Evolutionary conservation across 2,113 vertebrate genomes (phyloP).

Genomic region (Coregonus clupeaformis): DNA sequence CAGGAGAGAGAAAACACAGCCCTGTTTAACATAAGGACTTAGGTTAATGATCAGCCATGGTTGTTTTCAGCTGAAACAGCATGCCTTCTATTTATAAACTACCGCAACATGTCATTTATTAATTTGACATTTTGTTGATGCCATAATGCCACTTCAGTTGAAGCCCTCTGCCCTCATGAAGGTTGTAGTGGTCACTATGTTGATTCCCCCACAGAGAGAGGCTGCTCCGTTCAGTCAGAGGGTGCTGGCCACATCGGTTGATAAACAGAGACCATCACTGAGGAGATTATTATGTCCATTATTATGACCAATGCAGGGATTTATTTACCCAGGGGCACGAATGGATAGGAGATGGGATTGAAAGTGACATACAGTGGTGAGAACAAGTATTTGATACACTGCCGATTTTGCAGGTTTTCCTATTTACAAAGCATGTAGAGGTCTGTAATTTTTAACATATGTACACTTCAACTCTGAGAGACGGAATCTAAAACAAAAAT

Average conservation of each 20-base stretch:
- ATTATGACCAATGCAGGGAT: neutral
- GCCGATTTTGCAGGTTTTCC: too few species aligned
- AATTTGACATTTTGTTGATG: too few species aligned
- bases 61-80: neutral
- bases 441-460: too few species aligned
- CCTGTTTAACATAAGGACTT: neutral
- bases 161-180: too few species aligned
- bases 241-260: slow-evolving; percentile 50
- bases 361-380: slow-evolving; percentile 23
- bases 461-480: too few species aligned
- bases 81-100: neutral
- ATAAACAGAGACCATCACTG: slow-evolving; percentile 79
- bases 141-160: too few species aligned
- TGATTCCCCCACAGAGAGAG: neutral
- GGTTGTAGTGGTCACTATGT: too few species aligned
- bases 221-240: slow-evolving; percentile 8
- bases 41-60: too few species aligned
- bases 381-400: too few species aligned
- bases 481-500: too few species aligned
- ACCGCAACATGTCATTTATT: too few species aligned
- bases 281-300: slow-evolving; percentile 76
- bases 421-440: too few species aligned
- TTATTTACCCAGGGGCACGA: neutral
- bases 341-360: slow-evolving; percentile 3
- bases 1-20: slow-evolving; percentile 16